These are phyloP conservation scores for Mercenaria mercenaria DNA, from an alignment of 1,140 invertebrate species.

Conservation along the genomic window DNA sequence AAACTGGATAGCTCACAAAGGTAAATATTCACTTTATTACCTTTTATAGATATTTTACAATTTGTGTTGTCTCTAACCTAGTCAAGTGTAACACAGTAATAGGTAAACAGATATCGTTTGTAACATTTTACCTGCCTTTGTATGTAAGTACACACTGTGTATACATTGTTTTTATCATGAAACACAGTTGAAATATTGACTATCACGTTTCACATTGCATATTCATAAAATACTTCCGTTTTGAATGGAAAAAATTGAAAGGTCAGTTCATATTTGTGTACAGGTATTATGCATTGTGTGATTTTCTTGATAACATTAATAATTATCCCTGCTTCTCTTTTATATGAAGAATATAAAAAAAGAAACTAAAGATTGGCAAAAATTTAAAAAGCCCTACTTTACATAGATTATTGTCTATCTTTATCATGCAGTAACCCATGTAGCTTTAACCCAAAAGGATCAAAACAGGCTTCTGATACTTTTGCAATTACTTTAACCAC, in stretches of 20 bases:
- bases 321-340: too few species aligned
- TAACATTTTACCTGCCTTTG: not conserved
- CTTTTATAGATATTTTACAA: constrained; percentile 9
- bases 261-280: not conserved
- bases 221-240: not conserved
- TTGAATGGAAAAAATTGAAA: not conserved
- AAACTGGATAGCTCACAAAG: not conserved
- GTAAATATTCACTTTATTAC: constrained; percentile 1
- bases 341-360: too few species aligned
- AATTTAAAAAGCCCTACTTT: too few species aligned
- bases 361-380: too few species aligned
- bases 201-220: not conserved
- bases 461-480: too few species aligned
- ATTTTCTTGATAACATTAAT: too few species aligned
- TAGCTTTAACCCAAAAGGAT: too few species aligned
- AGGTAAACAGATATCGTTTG: not conserved
- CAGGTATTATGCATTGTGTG: too few species aligned
- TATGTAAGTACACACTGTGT: not conserved
- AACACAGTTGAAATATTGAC: not conserved
- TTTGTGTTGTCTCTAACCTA: not conserved
- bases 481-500: too few species aligned
- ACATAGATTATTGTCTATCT: too few species aligned
- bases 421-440: too few species aligned
- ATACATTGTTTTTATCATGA: not conserved
- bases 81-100: not conserved